phyloP scores from a whole-genome alignment of 1,140 invertebrate species.

The Lasioglossum baleicum region DNA sequence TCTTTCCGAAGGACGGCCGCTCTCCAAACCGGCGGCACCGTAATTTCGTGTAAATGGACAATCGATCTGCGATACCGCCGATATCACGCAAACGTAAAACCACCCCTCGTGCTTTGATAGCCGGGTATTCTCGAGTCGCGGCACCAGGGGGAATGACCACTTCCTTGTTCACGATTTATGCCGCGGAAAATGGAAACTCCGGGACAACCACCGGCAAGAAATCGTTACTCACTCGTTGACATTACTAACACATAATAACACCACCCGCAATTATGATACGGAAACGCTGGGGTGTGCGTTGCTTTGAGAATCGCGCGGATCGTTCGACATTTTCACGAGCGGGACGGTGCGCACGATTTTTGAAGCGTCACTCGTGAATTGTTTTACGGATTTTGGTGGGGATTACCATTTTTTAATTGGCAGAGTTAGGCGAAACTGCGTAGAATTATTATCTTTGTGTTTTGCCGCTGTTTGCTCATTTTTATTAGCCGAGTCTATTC shows the following conservation, averaged over 20 bases:
- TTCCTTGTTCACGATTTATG: slow-evolving; percentile 15
- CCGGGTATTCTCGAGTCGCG: slow-evolving; percentile 7
- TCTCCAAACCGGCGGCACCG: not conserved
- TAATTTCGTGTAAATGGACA: slow-evolving; percentile 38
- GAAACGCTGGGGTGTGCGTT: not conserved
- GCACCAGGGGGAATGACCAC: slow-evolving; percentile 11
- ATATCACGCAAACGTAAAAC: slow-evolving; percentile 41
- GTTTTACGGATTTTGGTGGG: too few species aligned
- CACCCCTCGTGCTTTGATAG: slow-evolving; percentile 16
- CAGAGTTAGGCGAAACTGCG: too few species aligned
- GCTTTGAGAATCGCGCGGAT: not conserved
- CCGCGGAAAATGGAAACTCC: not conserved
- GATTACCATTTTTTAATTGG: too few species aligned
- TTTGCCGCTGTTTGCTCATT: too few species aligned
- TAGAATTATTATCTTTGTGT: too few species aligned
- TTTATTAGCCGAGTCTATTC: too few species aligned
- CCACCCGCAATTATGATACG: not conserved
- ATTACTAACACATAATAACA: not conserved
- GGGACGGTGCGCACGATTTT: too few species aligned
- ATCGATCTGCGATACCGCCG: slow-evolving; percentile 35
- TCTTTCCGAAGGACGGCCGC: too few species aligned
- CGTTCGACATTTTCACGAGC: not conserved
- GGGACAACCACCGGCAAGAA: not conserved
- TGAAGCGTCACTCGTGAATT: too few species aligned
- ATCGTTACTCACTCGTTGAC: not conserved